Evolutionary conservation across 1,140 invertebrate genomes (phyloP).

Genomic region (Drosophila seguyi): DNA sequence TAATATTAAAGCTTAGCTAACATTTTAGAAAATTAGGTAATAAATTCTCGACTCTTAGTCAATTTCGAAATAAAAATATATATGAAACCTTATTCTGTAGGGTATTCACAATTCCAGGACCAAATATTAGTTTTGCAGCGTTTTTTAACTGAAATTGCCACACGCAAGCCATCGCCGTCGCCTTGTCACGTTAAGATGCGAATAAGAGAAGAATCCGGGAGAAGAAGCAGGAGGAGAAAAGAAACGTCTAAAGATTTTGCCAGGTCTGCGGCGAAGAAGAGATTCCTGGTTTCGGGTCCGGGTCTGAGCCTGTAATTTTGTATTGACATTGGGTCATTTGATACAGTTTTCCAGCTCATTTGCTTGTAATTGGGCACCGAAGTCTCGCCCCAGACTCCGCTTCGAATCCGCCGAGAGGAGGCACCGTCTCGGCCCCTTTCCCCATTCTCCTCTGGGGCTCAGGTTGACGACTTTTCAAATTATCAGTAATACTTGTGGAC

Average conservation of each 20-base stretch:
- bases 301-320: slow-evolving; percentile 70
- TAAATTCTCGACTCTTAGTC: too few species aligned
- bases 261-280: slow-evolving; percentile 43
- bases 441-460: slow-evolving; percentile 28
- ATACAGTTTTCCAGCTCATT: slow-evolving; percentile 84
- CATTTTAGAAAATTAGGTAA: neutral
- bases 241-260: slow-evolving; percentile 13
- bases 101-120: slow-evolving; percentile 21
- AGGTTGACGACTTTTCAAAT: slow-evolving; percentile 83
- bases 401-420: slow-evolving; percentile 43
- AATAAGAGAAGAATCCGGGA: neutral
- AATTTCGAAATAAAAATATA: neutral
- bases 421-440: neutral
- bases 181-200: slow-evolving; percentile 76
- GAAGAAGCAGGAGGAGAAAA: neutral
- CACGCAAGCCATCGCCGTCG: slow-evolving; percentile 78
- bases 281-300: slow-evolving; percentile 61
- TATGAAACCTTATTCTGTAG: neutral
- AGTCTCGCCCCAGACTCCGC: slow-evolving; percentile 62
- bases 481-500: slow-evolving; percentile 76
- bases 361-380: slow-evolving; percentile 83
- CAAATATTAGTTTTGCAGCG: neutral
- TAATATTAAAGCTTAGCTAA: too few species aligned
- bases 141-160: slow-evolving; percentile 81
- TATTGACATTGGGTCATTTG: slow-evolving; percentile 82